phyloP scores from a whole-genome alignment of 92 coral and sea anemone species.

The Palythoa grandis region DNA sequence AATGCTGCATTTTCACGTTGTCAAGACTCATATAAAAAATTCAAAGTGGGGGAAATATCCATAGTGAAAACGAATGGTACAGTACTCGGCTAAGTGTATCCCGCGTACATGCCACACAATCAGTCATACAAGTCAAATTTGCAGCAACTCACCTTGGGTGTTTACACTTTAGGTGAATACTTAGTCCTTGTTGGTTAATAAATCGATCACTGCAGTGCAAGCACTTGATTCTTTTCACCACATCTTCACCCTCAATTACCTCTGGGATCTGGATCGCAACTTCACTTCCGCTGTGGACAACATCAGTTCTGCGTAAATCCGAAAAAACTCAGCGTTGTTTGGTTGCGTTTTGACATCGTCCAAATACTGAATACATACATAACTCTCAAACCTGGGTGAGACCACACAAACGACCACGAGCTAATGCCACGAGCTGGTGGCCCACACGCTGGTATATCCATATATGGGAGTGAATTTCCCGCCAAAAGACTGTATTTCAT shows the following conservation, averaged over 20 bases:
- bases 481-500: too few species aligned
- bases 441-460: too few species aligned
- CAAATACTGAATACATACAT: not conserved
- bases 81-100: not conserved
- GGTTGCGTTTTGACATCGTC: not conserved
- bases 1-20: conserved; percentile 22
- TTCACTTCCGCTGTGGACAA: not conserved
- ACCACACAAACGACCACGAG: too few species aligned
- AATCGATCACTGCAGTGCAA: conserved; percentile 13
- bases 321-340: not conserved
- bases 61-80: conserved; percentile 25
- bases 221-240: conserved; percentile 10
- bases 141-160: conserved; percentile 16
- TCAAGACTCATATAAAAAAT: not conserved
- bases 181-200: not conserved
- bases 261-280: not conserved
- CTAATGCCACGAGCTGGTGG: too few species aligned
- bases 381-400: too few species aligned
- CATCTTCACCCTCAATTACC: not conserved
- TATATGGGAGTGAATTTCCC: too few species aligned
- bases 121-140: conserved; percentile 19
- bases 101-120: conserved; percentile 16
- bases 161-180: conserved; percentile 6
- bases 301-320: not conserved
- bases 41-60: not conserved